Evolutionary conservation across 1,140 invertebrate genomes (phyloP), one percentile per base, ranked within the genome.

Genomic region (Nomia melanderi): DNA sequence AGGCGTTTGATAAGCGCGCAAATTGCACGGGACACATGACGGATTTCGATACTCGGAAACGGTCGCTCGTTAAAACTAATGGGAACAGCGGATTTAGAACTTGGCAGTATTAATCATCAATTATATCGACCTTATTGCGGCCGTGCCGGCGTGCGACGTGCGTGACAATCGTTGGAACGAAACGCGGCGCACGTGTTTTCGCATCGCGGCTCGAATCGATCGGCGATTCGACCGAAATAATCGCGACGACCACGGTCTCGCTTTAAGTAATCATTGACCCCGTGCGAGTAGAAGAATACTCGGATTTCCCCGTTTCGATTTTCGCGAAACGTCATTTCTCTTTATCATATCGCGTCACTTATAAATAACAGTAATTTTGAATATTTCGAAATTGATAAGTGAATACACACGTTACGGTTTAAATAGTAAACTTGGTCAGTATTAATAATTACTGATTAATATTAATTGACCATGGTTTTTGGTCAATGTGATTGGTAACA

Each of bases 141-240:
- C 47, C 7, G 14, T 14, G n/a, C 36, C 60, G 53, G 50, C 70
- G 41, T 65, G 33, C 59, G 62, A 78, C 77, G 62, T 66, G 71
- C 77, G 77, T 78, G 77, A 78, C 77, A 78, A 78, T 74, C 60
- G 77, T 78, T 67, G 77, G 77, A 78, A 78, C 77, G 70, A 64
- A 78, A 76, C 54, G 62, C 31, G 17, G 17, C 41, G 56, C 69
- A 72, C 53, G 70, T 78, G 62, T 73, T 78, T 72, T 59, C 69
- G 70, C 76, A 73, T 73, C 77, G 11, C 59, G 39, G 33, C 41
- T 74, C 7, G 27, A 78, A 74, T 78, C 77, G 77, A 78, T 78
- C 60, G 53, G 25, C 59, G 39, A 57, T 73, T 31, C 62, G 53
- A 64, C 56, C 69, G 33, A 78, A 78, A 72, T 78, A 78, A 53